phyloP scores from a whole-genome alignment of 2,888 invertebrate genomes.

The Drosophila leonis region DNA sequence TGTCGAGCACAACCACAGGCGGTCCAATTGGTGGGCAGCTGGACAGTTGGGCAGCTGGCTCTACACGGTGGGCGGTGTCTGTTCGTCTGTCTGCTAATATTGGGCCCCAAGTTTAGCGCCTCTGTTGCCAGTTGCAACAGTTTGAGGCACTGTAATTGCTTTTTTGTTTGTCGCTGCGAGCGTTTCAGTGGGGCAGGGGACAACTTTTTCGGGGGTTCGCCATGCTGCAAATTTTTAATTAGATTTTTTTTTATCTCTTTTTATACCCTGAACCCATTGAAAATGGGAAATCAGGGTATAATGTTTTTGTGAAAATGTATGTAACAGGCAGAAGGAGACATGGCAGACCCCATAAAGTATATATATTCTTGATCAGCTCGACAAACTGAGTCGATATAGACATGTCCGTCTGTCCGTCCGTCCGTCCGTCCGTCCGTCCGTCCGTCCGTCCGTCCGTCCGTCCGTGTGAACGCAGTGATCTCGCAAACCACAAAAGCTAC shows the following conservation, averaged over 20 bases:
- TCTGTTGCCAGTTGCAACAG: slow-evolving; percentile 78
- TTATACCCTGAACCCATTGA: too few species aligned
- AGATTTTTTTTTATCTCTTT: slow-evolving; percentile 60
- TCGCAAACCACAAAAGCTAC: too few species aligned
- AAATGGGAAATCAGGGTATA: too few species aligned
- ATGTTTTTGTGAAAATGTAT: too few species aligned
- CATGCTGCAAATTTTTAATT: slow-evolving; percentile 74
- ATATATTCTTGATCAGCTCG: too few species aligned
- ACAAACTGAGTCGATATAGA: too few species aligned
- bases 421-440: too few species aligned
- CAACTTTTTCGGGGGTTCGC: slow-evolving; percentile 18
- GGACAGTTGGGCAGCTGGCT: slow-evolving; percentile 30
- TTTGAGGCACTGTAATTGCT: slow-evolving; percentile 83
- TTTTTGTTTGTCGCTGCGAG: slow-evolving; percentile 75
- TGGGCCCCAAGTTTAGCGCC: slow-evolving; percentile 69
- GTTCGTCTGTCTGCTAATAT: slow-evolving; percentile 57
- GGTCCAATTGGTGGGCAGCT: slow-evolving; percentile 39
- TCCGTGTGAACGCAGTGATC: too few species aligned
- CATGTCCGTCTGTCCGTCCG: too few species aligned
- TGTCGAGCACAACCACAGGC: slow-evolving; percentile 62
- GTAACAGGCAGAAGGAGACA: too few species aligned
- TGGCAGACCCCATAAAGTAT: too few species aligned
- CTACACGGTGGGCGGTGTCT: not conserved
- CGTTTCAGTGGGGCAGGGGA: not conserved
- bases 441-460: too few species aligned